phyloP scores from a whole-genome alignment of 2,797 vertebrate species.

The Alosa sapidissima region DNA sequence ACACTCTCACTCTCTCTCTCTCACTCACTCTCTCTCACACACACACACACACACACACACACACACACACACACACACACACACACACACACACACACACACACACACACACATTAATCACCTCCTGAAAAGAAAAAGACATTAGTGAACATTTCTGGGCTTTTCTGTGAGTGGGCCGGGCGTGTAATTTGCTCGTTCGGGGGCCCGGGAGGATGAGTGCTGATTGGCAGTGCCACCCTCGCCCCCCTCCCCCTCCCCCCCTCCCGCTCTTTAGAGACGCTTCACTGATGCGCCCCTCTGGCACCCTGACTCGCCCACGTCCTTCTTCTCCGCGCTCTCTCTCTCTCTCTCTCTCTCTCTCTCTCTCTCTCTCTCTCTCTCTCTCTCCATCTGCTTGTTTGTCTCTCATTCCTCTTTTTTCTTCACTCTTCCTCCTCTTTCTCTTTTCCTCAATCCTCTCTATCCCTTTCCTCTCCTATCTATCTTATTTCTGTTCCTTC shows the following conservation, averaged over 20 bases:
- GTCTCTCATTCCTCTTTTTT: neutral
- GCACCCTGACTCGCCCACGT: slow-evolving; percentile 1
- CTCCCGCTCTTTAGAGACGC: slow-evolving; percentile 30
- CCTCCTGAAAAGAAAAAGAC: neutral
- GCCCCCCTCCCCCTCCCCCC: too few species aligned
- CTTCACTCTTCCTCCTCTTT: neutral
- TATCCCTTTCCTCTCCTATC: neutral
- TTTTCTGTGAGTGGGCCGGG: neutral
- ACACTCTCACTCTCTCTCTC: neutral
- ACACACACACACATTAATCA: neutral
- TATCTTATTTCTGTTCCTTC: neutral
- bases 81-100: neutral
- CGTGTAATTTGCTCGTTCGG: slow-evolving; percentile 3
- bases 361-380: neutral
- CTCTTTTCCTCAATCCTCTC: neutral
- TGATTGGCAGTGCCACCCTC: neutral
- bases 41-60: neutral
- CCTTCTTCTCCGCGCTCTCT: neutral
- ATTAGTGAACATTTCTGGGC: neutral
- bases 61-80: neutral
- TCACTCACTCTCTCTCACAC: neutral
- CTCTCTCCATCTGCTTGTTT: neutral
- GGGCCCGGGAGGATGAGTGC: neutral
- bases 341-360: neutral
- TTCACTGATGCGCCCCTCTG: slow-evolving; percentile 29